phyloP scores from a whole-genome alignment of 2,113 vertebrate genomes.

The Ciconia stormi region DNA sequence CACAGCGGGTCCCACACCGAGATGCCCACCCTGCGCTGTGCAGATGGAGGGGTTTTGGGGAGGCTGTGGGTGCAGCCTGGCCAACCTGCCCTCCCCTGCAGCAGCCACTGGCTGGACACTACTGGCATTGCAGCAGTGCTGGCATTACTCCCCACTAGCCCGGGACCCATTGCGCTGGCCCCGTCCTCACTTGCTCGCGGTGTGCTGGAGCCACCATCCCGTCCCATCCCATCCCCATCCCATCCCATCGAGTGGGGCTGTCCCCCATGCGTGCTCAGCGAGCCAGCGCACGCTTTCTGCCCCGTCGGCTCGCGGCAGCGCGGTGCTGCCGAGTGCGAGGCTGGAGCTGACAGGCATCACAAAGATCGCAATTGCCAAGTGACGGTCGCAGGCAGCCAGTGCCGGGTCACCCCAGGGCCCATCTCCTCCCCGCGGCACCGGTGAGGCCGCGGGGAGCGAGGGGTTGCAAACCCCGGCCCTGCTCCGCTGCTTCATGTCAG shows the following conservation, averaged over 20 bases:
- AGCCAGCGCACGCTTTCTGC: neutral
- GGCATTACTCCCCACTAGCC: neutral
- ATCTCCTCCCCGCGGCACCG: neutral
- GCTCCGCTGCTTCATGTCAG: neutral
- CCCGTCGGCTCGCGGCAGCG: neutral
- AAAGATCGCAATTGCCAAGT: neutral
- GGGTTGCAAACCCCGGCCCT: neutral
- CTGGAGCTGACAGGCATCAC: slow-evolving; percentile 49
- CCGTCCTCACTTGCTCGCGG: rapidly evolving
- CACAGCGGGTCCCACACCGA: rapidly evolving
- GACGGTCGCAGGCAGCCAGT: neutral
- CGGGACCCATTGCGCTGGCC: rapidly evolving
- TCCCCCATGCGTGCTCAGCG: neutral
- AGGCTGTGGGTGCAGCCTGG: neutral
- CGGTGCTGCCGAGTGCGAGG: neutral
- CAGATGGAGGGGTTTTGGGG: neutral
- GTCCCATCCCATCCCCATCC: neutral
- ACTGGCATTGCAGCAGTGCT: neutral
- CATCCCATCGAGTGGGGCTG: rapidly evolving
- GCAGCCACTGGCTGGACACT: rapidly evolving
- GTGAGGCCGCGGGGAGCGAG: rapidly evolving
- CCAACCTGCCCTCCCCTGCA: neutral
- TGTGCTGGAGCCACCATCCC: neutral
- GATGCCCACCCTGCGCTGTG: neutral
- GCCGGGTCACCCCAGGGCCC: neutral